Evolutionary conservation across 2,113 vertebrate genomes (phyloP), one percentile per base, ranked within the genome.

Genomic region (Burhinus oedicnemus): DNA sequence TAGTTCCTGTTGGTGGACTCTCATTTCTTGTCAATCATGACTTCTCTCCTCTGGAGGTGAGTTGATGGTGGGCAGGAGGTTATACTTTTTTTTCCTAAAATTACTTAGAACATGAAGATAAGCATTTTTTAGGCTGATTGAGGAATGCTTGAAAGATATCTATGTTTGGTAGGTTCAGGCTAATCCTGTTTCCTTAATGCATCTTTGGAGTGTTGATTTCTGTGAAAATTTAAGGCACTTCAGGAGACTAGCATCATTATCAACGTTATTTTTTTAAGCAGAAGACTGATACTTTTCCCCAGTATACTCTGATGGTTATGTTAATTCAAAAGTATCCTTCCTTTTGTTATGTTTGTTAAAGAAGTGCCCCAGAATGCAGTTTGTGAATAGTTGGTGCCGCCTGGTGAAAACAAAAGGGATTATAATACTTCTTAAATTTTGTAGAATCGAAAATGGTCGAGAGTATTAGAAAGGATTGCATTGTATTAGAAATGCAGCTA

Each of bases 41-140:
- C 97, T 99, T 99, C 98, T 99, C 99, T 95, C 99, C 99, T n/a
- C 98, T 99, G 70, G 99, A 99, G 99, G 99, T 99, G 75, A 98
- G 98, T 95, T 45, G 32, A 47, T 54, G n/a, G 22, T 61, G 40
- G 38, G 21, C 32, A 76, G 29, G n/a, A 65, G 36, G 20, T 83
- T 32, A 2, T 44, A 0, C 3, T 30, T 45, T 76, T 81, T 40
- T 40, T 16, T 2, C 8, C 30, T 49, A 3, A 61, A 84, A 34
- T 69, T 69, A 45, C 16, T 42, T 44, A 15, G 15, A 58, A 26
- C 5, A 0, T 18, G 64, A 89, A 47, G 16, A 45, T 52, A 30
- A 85, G 34, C 17, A 1, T 74, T 90, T 90, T 75, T 84, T 38
- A 38, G 49, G 49, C 27, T 49, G 62, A 29, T 9, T 6, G 17